Evolutionary conservation across 2,113 vertebrate species (phyloP).

Genomic region (Fregetta grallaria): DNA sequence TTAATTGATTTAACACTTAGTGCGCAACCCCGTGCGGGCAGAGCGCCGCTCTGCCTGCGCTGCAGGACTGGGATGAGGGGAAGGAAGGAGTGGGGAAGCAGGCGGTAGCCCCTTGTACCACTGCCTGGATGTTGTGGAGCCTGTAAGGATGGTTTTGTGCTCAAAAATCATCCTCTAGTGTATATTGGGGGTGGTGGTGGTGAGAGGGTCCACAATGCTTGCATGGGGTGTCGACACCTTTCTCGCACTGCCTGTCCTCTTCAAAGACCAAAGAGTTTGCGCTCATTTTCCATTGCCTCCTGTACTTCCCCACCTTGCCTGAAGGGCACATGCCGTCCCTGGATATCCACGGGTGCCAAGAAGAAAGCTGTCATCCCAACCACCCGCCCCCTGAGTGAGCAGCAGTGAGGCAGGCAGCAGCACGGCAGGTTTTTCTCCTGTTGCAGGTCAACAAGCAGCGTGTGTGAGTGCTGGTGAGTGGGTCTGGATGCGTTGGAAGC

Average conservation of each 20-base stretch:
- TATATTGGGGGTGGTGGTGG: fast-evolving
- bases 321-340: not conserved
- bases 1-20: not conserved
- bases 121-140: not conserved
- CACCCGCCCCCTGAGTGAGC: not conserved
- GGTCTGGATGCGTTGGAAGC: not conserved
- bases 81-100: not conserved
- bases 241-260: fast-evolving
- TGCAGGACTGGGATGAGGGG: not conserved
- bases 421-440: fast-evolving
- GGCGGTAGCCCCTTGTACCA: fast-evolving
- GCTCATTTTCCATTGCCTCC: not conserved
- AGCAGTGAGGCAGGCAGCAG: not conserved
- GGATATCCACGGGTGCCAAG: not conserved
- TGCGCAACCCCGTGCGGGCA: not conserved
- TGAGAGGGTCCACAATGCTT: not conserved
- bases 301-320: not conserved
- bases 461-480: not conserved
- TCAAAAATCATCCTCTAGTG: not conserved
- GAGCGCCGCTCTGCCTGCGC: fast-evolving
- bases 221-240: not conserved
- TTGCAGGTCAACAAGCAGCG: not conserved
- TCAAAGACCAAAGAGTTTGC: not conserved
- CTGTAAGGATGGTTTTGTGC: not conserved
- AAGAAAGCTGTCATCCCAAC: not conserved